Evolutionary conservation across 2,888 invertebrate genomes (phyloP), one percentile per base, ranked within the genome.

Genomic region (Latrodectus elegans): DNA sequence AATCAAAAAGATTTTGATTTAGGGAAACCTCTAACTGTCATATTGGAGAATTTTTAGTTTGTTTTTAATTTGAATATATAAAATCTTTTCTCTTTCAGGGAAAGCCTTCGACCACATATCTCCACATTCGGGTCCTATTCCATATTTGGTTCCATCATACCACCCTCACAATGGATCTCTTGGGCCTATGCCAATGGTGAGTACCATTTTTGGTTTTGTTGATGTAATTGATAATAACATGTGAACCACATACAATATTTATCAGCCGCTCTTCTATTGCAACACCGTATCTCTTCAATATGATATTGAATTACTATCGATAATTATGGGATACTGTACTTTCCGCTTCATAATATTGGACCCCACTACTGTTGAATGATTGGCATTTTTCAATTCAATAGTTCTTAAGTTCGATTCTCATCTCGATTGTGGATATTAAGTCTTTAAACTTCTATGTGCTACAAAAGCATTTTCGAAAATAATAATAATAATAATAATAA

Each of bases 71-170:
- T 17, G 8, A 38, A 49, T 51, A n/a, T n/a, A n/a, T n/a, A 15
- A 14, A 17, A 14, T 53, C 1, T 80, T 68, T 83, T 73, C 68
- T 68, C 83, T 84, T 88, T 14, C 85, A 91, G 91, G 90, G 68
- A 90, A 90, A 86, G 75, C 89, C 26, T 95, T 95, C 93, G 96
- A 96, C 92, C 95, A 95, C 89, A 95, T 95, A 91, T 95, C 95
- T 89, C 86, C 81, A n/a, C 96, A 95, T 92, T 95, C 95, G 91
- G 95, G 95, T 90, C 94, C 94, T 90, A 96, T 97, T 96, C 97
- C 97, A 92, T 97, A 97, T 94, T 95, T 97, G 92, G 96, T 97
- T 93, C 95, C 96, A 90, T 96, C 96, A 88, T 97, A 97, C 93
- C 97, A 97, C 94, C 95, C 96, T 92, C 97, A 97, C 93, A 86